phyloP scores from a whole-genome alignment of 1,140 invertebrate species.

The Arctopsyche grandis region DNA sequence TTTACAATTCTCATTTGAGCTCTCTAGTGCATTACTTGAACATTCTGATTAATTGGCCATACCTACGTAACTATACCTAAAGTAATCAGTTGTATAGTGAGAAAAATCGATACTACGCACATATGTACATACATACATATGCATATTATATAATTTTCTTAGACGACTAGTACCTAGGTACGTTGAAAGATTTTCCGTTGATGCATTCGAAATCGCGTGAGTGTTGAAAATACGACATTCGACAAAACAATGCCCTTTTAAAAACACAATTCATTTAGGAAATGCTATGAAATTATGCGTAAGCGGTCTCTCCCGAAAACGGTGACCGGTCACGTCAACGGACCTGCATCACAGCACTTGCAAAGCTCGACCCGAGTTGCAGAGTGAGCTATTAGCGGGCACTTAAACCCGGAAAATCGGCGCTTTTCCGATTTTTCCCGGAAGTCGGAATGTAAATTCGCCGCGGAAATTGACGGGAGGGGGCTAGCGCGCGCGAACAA shows the following conservation, averaged over 20 bases:
- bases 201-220: no score
- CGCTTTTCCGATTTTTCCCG: conserved; percentile 4
- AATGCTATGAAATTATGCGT: background rate
- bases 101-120: background rate
- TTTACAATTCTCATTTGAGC: no score
- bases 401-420: background rate
- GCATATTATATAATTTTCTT: background rate
- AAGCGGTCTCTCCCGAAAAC: background rate
- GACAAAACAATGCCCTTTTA: background rate
- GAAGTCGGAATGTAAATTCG: conserved; percentile 34
- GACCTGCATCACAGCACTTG: background rate
- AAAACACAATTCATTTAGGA: background rate
- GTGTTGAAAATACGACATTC: background rate
- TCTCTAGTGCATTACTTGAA: no score
- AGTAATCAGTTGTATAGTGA: background rate
- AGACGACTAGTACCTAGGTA: background rate
- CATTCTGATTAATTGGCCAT: no score
- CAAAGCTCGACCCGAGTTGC: no score
- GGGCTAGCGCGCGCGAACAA: conserved; percentile 20
- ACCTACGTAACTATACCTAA: no score
- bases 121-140: background rate
- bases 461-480: conserved; percentile 37
- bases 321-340: background rate
- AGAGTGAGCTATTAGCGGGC: background rate
- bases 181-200: no score